phyloP scores from a whole-genome alignment of 2,888 invertebrate genomes.

The Cerastis rubricosa region DNA sequence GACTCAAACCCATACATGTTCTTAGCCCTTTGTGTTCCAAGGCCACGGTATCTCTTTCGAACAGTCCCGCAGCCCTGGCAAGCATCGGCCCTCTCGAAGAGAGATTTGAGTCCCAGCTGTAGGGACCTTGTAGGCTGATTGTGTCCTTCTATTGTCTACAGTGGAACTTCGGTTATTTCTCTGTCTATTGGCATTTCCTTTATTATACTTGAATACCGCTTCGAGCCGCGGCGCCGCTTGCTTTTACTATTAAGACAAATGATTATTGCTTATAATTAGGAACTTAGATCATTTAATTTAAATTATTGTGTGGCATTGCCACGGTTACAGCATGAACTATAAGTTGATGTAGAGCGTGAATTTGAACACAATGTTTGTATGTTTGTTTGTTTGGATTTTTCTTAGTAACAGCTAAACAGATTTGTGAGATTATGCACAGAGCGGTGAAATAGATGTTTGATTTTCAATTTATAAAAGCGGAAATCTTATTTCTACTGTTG shows the following conservation, averaged over 20 bases:
- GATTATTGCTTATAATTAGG: conserved; percentile 59
- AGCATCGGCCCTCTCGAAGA: too few species aligned
- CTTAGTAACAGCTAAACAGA: too few species aligned
- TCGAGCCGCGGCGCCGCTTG: conserved; percentile 51
- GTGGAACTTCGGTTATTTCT: conserved; percentile 6
- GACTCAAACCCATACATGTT: too few species aligned
- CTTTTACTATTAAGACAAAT: conserved; percentile 56
- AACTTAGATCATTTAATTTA: conserved; percentile 48
- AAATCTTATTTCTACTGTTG: not conserved
- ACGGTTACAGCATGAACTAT: not conserved
- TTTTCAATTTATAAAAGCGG: not conserved
- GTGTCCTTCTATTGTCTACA: not conserved
- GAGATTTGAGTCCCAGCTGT: not conserved
- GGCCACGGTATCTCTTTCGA: too few species aligned
- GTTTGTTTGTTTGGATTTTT: not conserved
- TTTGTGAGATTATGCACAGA: not conserved
- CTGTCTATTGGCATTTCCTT: conserved; percentile 27
- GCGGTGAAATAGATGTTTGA: not conserved
- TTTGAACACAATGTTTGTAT: not conserved
- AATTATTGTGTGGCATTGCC: conserved; percentile 32
- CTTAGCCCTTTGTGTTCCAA: too few species aligned
- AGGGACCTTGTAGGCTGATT: not conserved
- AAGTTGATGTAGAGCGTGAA: not conserved
- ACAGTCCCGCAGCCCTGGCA: too few species aligned
- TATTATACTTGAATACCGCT: conserved; percentile 53